Percentiles rank a stretch among this genome's conserved stretches.
Evolutionary conservation across 92 coral and sea anemone species (phyloP).

Genomic region (Diadumene lineata): DNA sequence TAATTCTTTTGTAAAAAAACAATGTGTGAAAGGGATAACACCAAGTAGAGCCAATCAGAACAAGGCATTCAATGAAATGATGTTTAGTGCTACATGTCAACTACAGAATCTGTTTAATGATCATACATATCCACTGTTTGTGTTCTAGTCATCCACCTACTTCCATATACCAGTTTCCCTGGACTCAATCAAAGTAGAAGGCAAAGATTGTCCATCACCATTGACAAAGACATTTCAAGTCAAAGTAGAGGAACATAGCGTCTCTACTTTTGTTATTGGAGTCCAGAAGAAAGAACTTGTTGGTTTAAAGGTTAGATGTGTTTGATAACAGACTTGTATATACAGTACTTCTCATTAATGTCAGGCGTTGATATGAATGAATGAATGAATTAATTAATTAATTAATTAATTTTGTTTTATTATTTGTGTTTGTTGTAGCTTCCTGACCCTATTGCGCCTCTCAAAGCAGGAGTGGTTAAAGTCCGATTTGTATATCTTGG

Average conservation of each 20-base stretch:
- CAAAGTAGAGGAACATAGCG: slow-evolving; percentile 72
- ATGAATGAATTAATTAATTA: no score
- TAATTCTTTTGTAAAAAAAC: no score
- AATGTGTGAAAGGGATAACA: no score
- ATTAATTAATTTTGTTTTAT: background rate
- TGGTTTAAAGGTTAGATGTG: slow-evolving; percentile 51
- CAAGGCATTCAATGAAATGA: no score
- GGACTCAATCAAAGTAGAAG: slow-evolving; percentile 59
- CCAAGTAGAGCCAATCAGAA: no score
- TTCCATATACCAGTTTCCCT: slow-evolving; percentile 77
- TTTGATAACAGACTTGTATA: background rate
- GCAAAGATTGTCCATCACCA: slow-evolving; percentile 66
- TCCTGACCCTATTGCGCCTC: slow-evolving; percentile 54
- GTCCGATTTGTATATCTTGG: slow-evolving; percentile 90
- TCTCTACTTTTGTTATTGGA: slow-evolving; percentile 68
- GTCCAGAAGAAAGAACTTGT: slow-evolving; percentile 47
- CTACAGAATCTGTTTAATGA: background rate
- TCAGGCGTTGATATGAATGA: no score
- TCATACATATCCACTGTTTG: background rate
- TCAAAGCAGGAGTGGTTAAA: slow-evolving; percentile 68
- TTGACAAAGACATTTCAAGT: slow-evolving; percentile 50
- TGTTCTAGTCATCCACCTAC: slow-evolving; percentile 64
- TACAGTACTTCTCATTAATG: no score
- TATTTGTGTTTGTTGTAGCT: slow-evolving; percentile 4
- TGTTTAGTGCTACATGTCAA: background rate